Percentiles rank a stretch among this genome's conserved stretches.
Evolutionary conservation across 1,140 invertebrate genomes (phyloP).

Genomic region (Zelostemma sp.): DNA sequence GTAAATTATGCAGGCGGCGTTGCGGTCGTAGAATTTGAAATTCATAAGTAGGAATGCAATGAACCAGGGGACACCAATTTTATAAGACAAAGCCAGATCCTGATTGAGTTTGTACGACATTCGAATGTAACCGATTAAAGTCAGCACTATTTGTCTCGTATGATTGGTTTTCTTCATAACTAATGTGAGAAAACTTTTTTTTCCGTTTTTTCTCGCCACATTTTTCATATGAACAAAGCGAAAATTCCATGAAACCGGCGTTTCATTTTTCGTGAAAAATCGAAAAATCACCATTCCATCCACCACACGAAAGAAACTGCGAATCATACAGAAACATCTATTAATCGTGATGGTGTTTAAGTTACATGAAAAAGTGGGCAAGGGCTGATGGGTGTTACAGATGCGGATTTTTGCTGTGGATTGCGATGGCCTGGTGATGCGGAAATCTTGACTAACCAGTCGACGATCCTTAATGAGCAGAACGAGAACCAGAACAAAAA

Average conservation of each 20-base stretch:
- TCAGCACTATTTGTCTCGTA: too few relatives aligned
- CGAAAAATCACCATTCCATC: background rate
- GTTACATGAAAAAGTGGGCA: conserved; percentile 56
- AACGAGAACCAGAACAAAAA: conserved; percentile 65
- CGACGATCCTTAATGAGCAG: conserved; percentile 53
- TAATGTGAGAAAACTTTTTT: too few relatives aligned
- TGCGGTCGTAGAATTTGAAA: conserved; percentile 21
- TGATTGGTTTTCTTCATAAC: too few relatives aligned
- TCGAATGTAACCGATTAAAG: too few relatives aligned
- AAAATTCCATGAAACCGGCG: too few relatives aligned
- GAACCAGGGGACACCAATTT: background rate
- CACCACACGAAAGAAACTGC: background rate
- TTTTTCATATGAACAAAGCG: too few relatives aligned
- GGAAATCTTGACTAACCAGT: conserved; percentile 61
- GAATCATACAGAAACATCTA: background rate
- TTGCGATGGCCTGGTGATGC: conserved; percentile 80
- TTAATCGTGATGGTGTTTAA: conserved; percentile 11
- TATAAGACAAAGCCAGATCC: too few relatives aligned
- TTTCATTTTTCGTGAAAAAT: too few relatives aligned
- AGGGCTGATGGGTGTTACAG: conserved; percentile 77
- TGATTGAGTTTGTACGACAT: too few relatives aligned
- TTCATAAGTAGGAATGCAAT: conserved; percentile 20
- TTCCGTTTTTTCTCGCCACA: too few relatives aligned
- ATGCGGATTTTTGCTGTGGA: conserved; percentile 89
- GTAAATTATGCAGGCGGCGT: conserved; percentile 16